Conservation (phyloP, 37 sponge, comb jelly and placozoan genomes). For the Aphrocallistes beatrix region DNA sequence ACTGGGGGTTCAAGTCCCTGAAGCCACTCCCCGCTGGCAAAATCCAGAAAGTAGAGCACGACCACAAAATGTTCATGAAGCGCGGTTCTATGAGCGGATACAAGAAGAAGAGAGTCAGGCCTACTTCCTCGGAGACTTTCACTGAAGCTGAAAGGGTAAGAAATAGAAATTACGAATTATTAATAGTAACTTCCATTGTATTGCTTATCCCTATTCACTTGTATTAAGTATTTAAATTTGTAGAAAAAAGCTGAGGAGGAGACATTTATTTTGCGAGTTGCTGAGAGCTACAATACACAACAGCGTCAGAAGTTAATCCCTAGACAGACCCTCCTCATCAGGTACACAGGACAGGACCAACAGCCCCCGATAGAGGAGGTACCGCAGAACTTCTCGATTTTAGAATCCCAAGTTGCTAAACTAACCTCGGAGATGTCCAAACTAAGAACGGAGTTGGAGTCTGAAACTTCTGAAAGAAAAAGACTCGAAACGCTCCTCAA, state of each 20-base stretch:
- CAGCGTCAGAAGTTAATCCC: neutral
- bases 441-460: neutral
- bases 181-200: neutral
- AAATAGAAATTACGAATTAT: neutral
- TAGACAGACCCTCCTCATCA: neutral
- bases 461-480: neutral
- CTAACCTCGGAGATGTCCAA: neutral
- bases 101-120: neutral
- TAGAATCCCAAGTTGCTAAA: neutral
- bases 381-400: neutral
- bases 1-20: slow-evolving; percentile 84
- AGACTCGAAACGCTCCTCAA: neutral
- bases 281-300: neutral
- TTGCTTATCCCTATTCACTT: neutral
- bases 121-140: neutral
- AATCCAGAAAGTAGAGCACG: neutral
- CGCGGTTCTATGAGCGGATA: neutral
- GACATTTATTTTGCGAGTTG: neutral
- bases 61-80: neutral
- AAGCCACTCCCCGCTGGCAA: slow-evolving; percentile 49
- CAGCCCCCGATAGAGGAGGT: neutral
- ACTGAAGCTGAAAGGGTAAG: neutral
- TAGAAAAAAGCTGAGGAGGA: neutral
- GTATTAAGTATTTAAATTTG: neutral
- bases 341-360: neutral